phyloP scores from a whole-genome alignment of 1,140 invertebrate species.

The Euglossa dilemma region DNA sequence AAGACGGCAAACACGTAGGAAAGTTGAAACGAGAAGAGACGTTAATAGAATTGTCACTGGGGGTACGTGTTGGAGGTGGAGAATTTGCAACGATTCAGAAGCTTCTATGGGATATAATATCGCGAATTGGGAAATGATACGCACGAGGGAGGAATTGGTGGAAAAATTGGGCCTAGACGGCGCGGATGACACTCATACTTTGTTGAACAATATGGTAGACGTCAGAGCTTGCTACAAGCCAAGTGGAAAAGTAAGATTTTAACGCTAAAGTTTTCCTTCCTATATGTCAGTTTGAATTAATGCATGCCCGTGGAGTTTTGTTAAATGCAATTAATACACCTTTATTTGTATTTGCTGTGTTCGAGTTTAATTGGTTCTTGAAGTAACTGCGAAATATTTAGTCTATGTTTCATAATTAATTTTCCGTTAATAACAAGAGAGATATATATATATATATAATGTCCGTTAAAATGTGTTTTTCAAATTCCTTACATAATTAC shows the following conservation, averaged over 20 bases:
- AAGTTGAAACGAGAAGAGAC: neutral
- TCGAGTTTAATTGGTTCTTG: neutral
- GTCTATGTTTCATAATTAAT: neutral
- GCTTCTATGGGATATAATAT: slow-evolving; percentile 70
- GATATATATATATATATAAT: too few relatives aligned
- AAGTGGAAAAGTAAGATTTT: slow-evolving; percentile 80
- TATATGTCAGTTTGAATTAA: neutral
- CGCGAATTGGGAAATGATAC: slow-evolving; percentile 74
- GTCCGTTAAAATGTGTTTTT: neutral
- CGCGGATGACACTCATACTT: slow-evolving; percentile 74
- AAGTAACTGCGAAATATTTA: neutral
- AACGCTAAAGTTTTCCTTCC: neutral
- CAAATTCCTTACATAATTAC: neutral
- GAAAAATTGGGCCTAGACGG: slow-evolving; percentile 73
- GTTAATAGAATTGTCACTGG: neutral
- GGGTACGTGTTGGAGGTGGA: slow-evolving; percentile 9
- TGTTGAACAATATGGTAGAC: slow-evolving; percentile 82
- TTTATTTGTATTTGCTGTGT: neutral
- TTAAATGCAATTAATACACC: neutral
- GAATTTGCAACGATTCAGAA: neutral
- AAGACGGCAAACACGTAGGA: neutral
- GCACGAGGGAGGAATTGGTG: slow-evolving; percentile 72
- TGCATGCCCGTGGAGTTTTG: neutral
- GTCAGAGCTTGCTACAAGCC: slow-evolving; percentile 83
- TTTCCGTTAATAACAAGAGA: neutral